Base-by-base conservation (phyloP, 2,113 vertebrate species). In the Petrocephalus zakoni region DNA sequence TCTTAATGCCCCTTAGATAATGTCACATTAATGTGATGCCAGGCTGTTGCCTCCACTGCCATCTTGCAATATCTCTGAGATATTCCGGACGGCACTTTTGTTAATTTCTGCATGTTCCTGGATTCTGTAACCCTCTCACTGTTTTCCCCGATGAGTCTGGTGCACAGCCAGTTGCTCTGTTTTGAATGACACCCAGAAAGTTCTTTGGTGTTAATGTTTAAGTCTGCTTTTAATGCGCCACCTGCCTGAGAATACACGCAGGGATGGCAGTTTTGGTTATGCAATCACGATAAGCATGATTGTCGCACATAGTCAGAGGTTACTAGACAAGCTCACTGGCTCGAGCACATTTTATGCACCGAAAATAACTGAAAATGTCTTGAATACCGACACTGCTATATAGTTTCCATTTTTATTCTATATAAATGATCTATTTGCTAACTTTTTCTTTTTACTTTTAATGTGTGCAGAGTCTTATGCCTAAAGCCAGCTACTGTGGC, bases 21-120 rank as follows among this genome's bases (percentile, higher is more conserved):
- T 42, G 72, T 78, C 72, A 78, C 72, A 37, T 78, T 78, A 78
- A 78, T 78, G 37, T 42, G 72, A 78, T 78, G 72, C 37, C 72
- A 78, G 34, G 72, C 72, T 37, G 72, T 34, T 42, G 72, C 34
- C 72, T 19, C 29, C 72, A 1, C 37, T 17, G n/a, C 72, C 72
- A 78, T 19, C 15, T 42, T 78, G 34, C 72, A 1, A 78, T 78
- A 13, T 78, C 72, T 29, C 29, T 42, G 34, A 78, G 0, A 5
- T 42, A 7, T 78, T 78, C 72, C 17, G 72, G 72, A 17, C 19
- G 72, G 19, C 15, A 42, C 68, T 75, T 37, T 9, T 37, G 42
- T 75, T 19, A 13, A 37, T 78, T 37, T 78, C 13, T 17, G 15
- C 6, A 8, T 6, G 72, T 37, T 1, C 11, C 34, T 17, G 72